Percentiles rank a stretch among this genome's conserved stretches.
Conservation (phyloP, 2,797 vertebrate species). For the Pipistrellus kuhlii region DNA sequence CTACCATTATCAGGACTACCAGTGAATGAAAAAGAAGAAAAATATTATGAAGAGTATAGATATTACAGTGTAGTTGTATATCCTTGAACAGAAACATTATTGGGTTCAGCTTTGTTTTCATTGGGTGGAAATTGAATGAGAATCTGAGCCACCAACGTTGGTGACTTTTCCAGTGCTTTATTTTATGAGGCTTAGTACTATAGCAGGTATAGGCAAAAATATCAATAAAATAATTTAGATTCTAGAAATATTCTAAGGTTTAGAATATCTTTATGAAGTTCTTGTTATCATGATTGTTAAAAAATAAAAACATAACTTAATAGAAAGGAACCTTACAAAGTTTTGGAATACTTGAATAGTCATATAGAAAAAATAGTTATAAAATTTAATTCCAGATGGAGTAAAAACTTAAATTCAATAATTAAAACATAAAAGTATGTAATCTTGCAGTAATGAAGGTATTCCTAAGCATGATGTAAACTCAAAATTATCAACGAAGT, state of each 20-base stretch:
- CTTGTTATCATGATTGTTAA: not conserved
- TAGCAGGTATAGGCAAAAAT: not conserved
- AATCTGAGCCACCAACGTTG: not conserved
- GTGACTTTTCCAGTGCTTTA: not conserved
- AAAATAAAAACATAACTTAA: not conserved
- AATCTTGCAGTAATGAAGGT: not conserved
- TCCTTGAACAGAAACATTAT: not conserved
- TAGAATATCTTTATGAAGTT: not conserved
- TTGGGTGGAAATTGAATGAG: not conserved
- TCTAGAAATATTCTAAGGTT: not conserved
- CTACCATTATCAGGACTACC: not conserved
- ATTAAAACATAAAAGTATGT: not conserved
- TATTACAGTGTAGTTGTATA: too few species aligned
- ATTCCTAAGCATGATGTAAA: not conserved
- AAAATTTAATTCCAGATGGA: not conserved
- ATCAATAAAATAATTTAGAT: not conserved
- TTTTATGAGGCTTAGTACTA: not conserved
- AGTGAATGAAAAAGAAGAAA: not conserved
- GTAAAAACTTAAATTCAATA: conserved; percentile 24
- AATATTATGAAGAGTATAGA: not conserved
- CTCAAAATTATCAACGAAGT: not conserved
- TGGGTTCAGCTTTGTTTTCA: not conserved
- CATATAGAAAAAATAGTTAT: not conserved
- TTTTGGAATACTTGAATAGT: not conserved
- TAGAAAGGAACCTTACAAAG: not conserved